Base-by-base conservation (phyloP, 2,888 invertebrate species). In the Yponomeuta evonymella region DNA sequence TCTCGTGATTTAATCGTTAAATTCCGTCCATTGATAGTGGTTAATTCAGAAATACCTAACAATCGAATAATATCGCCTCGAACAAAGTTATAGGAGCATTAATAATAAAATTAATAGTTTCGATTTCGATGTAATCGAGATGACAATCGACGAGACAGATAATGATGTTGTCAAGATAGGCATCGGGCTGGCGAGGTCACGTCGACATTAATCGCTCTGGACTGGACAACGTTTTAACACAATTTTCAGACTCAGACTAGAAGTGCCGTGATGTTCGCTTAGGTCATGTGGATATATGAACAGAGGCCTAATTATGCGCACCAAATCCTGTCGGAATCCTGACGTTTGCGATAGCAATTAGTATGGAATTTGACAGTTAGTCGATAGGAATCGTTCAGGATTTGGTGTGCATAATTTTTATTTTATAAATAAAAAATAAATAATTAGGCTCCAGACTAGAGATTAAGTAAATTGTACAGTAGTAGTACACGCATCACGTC, bases 1-100 rank as follows among this genome's bases (percentile, higher is more conserved):
- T 58, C 51, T 58, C 51, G 51, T 67, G 66, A 66, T 66, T 66
- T 67, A 67, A 48, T 67, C 43, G 23, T 48, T 36, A 12, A 58
- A 58, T 58, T 58, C 51, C 15, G 5, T 15, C 51, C 51, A 58
- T 58, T 43, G 43, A 43, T 43, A 43, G 9, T 43, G 43, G 43
- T 43, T 43, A 43, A 43, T 43, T 43, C 43, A 43, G 43, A 43
- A 43, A 58, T 58, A n/a, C n/a, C n/a, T n/a, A 58, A 58, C 51
- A 58, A 58, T 58, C 51, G 15, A 58, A 58, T 58, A 15, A 15
- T 58, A 58, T 58, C 15, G 51, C 15, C 15, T 58, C 1, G 12
- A 15, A 58, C 15, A 58, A 58, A 58, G 15, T 58, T 58, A 58
- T 58, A 58, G 43, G 43, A 43, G 43, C 6, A 58, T 58, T 58